These are phyloP conservation scores for Clistopyga incitator DNA, from an alignment of 2,888 invertebrate genomes.

Conservation along the genomic window DNA sequence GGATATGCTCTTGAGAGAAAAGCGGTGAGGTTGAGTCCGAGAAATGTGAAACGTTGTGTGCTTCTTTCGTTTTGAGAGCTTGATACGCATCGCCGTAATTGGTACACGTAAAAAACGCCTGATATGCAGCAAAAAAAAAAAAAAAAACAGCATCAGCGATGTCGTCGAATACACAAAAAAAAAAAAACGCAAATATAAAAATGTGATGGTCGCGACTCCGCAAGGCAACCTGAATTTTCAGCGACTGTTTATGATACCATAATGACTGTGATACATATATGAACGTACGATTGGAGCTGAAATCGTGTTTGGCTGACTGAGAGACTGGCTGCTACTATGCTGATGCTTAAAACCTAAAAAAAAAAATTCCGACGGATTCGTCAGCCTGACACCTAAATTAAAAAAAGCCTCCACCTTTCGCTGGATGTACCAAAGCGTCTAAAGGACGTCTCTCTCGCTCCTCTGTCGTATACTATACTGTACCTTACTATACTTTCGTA, in stretches of 20 bases:
- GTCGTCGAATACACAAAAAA: slow-evolving; percentile 48
- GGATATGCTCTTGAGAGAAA: slow-evolving; percentile 39
- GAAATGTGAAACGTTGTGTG: slow-evolving; percentile 46
- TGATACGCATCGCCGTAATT: slow-evolving; percentile 52
- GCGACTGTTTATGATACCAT: slow-evolving; percentile 31
- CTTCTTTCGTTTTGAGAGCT: slow-evolving; percentile 58
- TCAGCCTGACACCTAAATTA: slow-evolving; percentile 36
- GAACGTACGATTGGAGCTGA: slow-evolving; percentile 54
- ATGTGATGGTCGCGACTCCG: slow-evolving; percentile 37
- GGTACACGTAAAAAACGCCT: slow-evolving; percentile 14
- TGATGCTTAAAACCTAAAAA: slow-evolving; percentile 55
- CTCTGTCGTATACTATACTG: slow-evolving; percentile 35
- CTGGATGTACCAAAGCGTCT: slow-evolving; percentile 51
- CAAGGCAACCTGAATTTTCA: slow-evolving; percentile 46
- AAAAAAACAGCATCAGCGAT: slow-evolving; percentile 52
- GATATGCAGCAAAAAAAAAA: slow-evolving; percentile 18
- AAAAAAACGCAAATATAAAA: slow-evolving; percentile 25
- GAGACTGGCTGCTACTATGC: slow-evolving; percentile 61
- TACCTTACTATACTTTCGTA: slow-evolving; percentile 43
- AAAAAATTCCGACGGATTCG: slow-evolving; percentile 41
- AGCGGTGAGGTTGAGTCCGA: slow-evolving; percentile 12
- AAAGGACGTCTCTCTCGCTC: slow-evolving; percentile 39
- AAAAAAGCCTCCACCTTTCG: slow-evolving; percentile 33
- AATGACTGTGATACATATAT: slow-evolving; percentile 5
- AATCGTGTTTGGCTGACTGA: slow-evolving; percentile 61